phyloP scores from a whole-genome alignment of 2,888 invertebrate genomes.

The Caenorhabditis panamensis region DNA sequence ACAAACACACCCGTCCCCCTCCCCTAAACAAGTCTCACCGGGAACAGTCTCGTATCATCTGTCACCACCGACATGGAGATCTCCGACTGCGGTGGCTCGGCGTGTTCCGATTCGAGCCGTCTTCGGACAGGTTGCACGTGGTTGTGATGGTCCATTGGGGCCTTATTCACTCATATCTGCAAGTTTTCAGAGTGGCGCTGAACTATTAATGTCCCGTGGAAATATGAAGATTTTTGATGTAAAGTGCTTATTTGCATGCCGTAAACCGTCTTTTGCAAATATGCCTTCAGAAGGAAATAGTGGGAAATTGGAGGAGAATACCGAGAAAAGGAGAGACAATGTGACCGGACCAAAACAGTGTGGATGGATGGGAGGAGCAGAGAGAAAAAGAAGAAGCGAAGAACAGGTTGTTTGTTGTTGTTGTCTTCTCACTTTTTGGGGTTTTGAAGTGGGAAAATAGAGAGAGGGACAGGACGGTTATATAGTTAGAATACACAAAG shows the following conservation, averaged over 20 bases:
- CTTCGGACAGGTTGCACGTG: constrained; percentile 51
- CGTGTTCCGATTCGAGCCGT: constrained; percentile 52
- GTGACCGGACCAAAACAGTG: constrained; percentile 26
- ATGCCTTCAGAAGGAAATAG: constrained; percentile 7
- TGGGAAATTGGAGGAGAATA: constrained; percentile 2
- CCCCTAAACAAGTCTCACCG: constrained; percentile 18
- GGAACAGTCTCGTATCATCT: constrained; percentile 63
- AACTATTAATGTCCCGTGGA: constrained; percentile 14
- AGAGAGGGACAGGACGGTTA: neutral
- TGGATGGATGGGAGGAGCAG: constrained; percentile 7
- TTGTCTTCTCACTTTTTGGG: constrained; percentile 6
- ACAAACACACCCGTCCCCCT: neutral
- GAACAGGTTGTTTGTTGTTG: constrained; percentile 54
- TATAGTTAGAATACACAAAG: neutral
- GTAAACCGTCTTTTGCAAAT: constrained; percentile 23
- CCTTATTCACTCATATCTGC: constrained; percentile 5
- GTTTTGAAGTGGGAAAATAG: neutral
- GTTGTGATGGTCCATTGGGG: neutral
- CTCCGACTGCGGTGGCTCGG: constrained; percentile 67
- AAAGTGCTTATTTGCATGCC: constrained; percentile 23
- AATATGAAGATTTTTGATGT: neutral
- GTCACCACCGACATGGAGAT: constrained; percentile 75
- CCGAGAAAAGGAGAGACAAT: constrained; percentile 8
- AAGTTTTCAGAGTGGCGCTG: constrained; percentile 8
- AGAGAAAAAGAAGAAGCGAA: constrained; percentile 7